These are phyloP conservation scores for Drosophila aff. DNA, from an alignment of 1,140 invertebrate genomes.

Conservation along the genomic window DNA sequence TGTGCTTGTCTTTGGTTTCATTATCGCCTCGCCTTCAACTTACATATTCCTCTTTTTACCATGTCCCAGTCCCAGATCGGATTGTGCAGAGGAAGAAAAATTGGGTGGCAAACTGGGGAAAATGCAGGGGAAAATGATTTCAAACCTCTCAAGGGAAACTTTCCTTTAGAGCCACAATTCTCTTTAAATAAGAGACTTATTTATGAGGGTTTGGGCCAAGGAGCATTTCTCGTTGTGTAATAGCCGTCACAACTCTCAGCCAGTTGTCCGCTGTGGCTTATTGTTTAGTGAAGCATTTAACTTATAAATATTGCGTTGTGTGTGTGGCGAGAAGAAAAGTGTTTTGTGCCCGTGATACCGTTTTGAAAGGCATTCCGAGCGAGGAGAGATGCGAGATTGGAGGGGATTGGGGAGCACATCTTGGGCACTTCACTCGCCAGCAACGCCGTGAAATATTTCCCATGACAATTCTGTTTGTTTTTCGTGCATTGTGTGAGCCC, in stretches of 20 bases:
- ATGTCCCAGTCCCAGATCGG: constrained; percentile 17
- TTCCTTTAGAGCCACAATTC: no score
- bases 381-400: background rate
- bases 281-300: constrained; percentile 84
- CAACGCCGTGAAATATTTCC: constrained; percentile 75
- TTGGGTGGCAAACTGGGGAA: background rate
- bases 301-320: constrained; percentile 79
- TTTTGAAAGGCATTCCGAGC: constrained; percentile 67
- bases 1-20: constrained; percentile 77
- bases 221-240: constrained; percentile 7
- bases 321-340: constrained; percentile 74
- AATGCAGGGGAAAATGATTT: background rate
- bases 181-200: no score
- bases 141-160: background rate
- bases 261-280: constrained; percentile 61
- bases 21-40: constrained; percentile 74
- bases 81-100: constrained; percentile 15
- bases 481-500: constrained; percentile 76
- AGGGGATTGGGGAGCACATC: constrained; percentile 30
- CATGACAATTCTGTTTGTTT: constrained; percentile 83
- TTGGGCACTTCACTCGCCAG: constrained; percentile 39
- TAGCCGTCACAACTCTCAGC: constrained; percentile 7
- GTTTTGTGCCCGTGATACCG: constrained; percentile 80
- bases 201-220: background rate
- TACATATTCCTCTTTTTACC: constrained; percentile 27